These are phyloP conservation scores for Zaprionus taronus DNA, from an alignment of 1,140 invertebrate genomes.

Conservation along the genomic window DNA sequence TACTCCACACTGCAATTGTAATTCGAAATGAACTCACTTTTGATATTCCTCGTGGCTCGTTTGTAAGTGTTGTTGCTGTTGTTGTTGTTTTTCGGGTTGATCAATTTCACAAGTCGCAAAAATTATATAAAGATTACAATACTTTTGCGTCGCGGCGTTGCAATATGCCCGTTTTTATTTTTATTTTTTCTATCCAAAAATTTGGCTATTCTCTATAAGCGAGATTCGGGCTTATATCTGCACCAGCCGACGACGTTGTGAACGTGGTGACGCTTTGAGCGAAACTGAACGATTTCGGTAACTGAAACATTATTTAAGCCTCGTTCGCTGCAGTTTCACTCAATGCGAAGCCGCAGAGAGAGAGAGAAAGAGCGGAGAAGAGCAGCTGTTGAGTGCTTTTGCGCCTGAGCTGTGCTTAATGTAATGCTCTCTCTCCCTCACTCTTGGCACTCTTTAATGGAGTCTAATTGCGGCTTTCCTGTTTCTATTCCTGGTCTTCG, in stretches of 20 bases:
- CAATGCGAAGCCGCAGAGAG: slow-evolving; percentile 12
- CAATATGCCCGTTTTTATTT: slow-evolving; percentile 35
- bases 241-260: slow-evolving; percentile 67
- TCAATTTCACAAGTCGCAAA: slow-evolving; percentile 52
- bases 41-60: slow-evolving; percentile 9
- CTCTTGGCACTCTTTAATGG: not conserved
- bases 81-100: slow-evolving; percentile 5
- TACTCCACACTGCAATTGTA: slow-evolving; percentile 1
- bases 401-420: slow-evolving; percentile 1
- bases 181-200: slow-evolving; percentile 32
- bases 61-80: not conserved
- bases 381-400: slow-evolving; percentile 37
- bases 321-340: slow-evolving; percentile 56
- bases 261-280: slow-evolving; percentile 76
- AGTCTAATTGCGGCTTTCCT: slow-evolving; percentile 18
- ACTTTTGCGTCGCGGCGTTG: slow-evolving; percentile 43
- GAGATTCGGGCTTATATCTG: slow-evolving; percentile 13
- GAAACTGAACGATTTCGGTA: slow-evolving; percentile 73
- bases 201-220: slow-evolving; percentile 12
- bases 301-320: slow-evolving; percentile 83
- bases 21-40: slow-evolving; percentile 46
- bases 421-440: not conserved
- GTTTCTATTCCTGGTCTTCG: slow-evolving; percentile 27
- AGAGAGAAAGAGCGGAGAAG: not conserved
- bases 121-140: slow-evolving; percentile 49